Conservation (phyloP, 2,888 invertebrate genomes). For the Sesia apiformis region DNA sequence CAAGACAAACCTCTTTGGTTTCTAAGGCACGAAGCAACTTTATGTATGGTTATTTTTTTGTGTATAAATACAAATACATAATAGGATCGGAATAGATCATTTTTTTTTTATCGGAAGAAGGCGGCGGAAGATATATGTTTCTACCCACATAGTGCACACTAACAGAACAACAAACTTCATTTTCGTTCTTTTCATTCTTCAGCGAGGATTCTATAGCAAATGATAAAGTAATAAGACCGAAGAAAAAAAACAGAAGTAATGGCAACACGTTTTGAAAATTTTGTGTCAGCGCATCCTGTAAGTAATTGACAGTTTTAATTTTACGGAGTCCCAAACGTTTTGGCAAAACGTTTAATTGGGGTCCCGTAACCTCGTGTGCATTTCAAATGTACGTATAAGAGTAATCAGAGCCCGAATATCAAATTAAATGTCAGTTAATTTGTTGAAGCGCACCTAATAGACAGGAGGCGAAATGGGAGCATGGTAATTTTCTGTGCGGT, state of each 20-base stretch:
- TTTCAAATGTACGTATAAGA: slow-evolving; percentile 16
- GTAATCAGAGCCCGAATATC: slow-evolving; percentile 15
- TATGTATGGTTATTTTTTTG: no score
- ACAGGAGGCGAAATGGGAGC: not conserved
- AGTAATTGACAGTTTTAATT: slow-evolving; percentile 15
- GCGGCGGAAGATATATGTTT: no score
- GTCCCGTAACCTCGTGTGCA: slow-evolving; percentile 24
- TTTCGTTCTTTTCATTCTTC: no score
- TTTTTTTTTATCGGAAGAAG: no score
- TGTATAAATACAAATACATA: no score
- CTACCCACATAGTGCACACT: no score
- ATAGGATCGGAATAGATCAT: no score
- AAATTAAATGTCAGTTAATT: slow-evolving; percentile 17
- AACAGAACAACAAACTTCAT: no score
- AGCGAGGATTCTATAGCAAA: no score
- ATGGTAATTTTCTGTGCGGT: not conserved
- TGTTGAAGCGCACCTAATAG: slow-evolving; percentile 1
- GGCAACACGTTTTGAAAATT: not conserved
- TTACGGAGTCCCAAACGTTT: slow-evolving; percentile 22
- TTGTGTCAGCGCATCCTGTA: not conserved
- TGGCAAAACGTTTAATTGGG: slow-evolving; percentile 47
- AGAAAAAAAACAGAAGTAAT: not conserved
- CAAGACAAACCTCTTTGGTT: no score
- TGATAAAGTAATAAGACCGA: no score
- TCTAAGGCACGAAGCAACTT: no score